Evolutionary conservation across 2,797 vertebrate genomes (phyloP), one percentile per base, ranked within the genome.

Genomic region (Pachyuromys duprasi): DNA sequence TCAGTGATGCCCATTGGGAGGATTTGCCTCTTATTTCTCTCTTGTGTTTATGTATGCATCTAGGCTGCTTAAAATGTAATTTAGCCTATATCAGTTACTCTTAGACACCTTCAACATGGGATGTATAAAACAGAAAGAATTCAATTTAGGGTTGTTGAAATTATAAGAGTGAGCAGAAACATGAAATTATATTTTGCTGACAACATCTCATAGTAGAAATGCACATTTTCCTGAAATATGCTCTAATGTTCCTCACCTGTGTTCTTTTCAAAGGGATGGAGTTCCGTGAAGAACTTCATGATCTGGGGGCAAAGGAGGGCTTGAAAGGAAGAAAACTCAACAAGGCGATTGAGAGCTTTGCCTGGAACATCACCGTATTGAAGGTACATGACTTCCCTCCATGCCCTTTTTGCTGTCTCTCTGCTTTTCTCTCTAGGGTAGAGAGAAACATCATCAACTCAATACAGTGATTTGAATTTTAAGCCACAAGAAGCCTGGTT

Each of bases 291-390:
- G 99, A 99, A n/a, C 98, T 99, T 67, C 98, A 99, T 97, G 99
- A 99, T 82, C 98, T 99, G 0, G 99, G 99, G 78, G 99, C 99
- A 93, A 99, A 99, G 97, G 99, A 99, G 96, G 99, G 99, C 74
- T 98, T 99, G 96, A 99, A 99, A 97, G 99, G 98, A 97, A 98
- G 98, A 94, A 99, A 99, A 97, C 98, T 99, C 95, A 99, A 98
- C 96, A 99, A 99, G 97, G 98, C 99, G 11, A 98, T 98, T 69
- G 99, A 99, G 95, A 99, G 99, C 98, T 99, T 99, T 86, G 99
- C 99, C 0, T 99, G 99, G 99, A 99, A 99, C 98, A 99, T 99
- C 97, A 99, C 99, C 6, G 99, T 99, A 76, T 98, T 99, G 84
- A 99, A 99, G 99, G 99, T 99, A 98, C 95, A 88, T 57, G 8